Conservation (phyloP, 2,797 vertebrate genomes). For the Smutsia gigantea region DNA sequence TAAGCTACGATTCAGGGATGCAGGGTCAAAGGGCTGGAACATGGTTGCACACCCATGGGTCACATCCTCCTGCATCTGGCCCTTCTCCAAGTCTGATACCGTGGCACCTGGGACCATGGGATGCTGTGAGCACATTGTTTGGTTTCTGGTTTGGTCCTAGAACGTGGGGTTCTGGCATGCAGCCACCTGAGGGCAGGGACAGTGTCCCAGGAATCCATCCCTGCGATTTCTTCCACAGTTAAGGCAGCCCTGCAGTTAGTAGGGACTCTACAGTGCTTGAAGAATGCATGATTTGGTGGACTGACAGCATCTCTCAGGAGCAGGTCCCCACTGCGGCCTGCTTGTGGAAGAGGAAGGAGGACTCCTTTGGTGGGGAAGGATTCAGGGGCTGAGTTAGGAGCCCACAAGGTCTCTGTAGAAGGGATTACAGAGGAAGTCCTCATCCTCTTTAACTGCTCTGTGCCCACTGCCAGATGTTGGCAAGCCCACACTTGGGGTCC, state of each 20-base stretch:
- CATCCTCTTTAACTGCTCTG: not conserved
- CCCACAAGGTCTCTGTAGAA: accelerated
- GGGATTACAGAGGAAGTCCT: not conserved
- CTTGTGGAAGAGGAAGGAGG: not conserved
- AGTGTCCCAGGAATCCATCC: accelerated
- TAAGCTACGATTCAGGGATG: accelerated
- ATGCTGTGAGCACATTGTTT: accelerated
- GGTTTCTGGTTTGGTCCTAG: not conserved
- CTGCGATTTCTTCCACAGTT: accelerated
- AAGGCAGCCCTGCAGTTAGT: accelerated
- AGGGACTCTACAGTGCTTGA: not conserved
- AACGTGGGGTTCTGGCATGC: accelerated
- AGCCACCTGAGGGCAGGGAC: not conserved
- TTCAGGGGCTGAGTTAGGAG: not conserved
- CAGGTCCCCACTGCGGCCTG: not conserved
- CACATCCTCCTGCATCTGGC: not conserved
- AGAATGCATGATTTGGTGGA: accelerated
- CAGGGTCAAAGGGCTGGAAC: accelerated
- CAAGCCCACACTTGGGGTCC: not conserved
- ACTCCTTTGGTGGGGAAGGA: not conserved
- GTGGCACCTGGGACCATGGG: accelerated
- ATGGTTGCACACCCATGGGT: accelerated
- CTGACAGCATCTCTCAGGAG: not conserved
- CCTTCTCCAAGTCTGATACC: not conserved
- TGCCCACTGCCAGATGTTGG: not conserved